Percentiles rank a stretch among this genome's conserved stretches.
These are phyloP conservation scores for Drosophila helvetica DNA, from an alignment of 2,888 invertebrate species.

Conservation along the genomic window DNA sequence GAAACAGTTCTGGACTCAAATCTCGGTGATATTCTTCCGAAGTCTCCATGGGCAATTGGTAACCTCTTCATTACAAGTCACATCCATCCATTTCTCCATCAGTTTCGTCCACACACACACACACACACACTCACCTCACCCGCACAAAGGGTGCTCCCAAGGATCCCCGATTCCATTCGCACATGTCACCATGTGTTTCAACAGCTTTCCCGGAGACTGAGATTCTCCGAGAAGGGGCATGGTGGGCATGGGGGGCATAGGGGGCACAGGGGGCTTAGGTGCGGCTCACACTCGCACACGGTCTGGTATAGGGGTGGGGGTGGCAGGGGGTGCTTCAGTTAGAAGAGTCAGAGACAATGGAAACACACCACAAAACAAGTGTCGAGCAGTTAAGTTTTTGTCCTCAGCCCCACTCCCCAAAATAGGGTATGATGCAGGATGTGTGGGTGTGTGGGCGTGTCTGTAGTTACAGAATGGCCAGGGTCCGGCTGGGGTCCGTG, in stretches of 20 bases:
- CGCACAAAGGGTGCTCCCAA: conserved; percentile 41
- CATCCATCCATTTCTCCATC: conserved; percentile 1
- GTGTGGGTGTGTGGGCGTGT: conserved; percentile 27
- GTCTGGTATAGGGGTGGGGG: conserved; percentile 20
- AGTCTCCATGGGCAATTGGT: neutral
- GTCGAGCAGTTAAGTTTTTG: conserved; percentile 77
- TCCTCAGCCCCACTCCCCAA: conserved; percentile 3
- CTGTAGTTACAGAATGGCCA: conserved; percentile 58
- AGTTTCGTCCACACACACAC: too few species aligned
- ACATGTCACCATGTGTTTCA: conserved; percentile 70
- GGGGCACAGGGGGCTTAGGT: conserved; percentile 3
- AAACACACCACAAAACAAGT: conserved; percentile 78
- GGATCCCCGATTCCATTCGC: conserved; percentile 39
- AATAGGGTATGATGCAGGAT: conserved; percentile 25
- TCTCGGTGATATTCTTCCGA: neutral
- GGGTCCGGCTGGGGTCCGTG: neutral
- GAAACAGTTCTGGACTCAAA: neutral
- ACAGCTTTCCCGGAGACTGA: conserved; percentile 66
- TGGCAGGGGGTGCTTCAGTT: neutral
- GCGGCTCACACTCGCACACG: conserved; percentile 55
- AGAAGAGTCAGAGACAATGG: conserved; percentile 50
- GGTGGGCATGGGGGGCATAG: too few species aligned
- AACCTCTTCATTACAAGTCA: conserved; percentile 8
- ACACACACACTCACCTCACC: too few species aligned
- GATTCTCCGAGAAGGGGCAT: conserved; percentile 26